Evolutionary conservation across 1,140 invertebrate species (phyloP).

Genomic region (Drosophila sp.): DNA sequence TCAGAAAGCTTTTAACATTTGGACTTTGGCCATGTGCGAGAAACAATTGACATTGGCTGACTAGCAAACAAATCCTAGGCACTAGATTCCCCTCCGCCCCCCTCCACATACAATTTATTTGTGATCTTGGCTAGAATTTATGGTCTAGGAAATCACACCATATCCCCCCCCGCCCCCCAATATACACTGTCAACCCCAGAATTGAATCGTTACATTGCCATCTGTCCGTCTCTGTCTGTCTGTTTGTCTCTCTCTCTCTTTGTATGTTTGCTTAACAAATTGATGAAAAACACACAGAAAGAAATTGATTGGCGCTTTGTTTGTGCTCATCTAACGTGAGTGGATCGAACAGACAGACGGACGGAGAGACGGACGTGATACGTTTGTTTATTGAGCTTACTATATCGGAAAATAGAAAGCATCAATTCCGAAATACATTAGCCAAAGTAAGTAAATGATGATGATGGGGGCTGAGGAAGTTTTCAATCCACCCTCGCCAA

Average conservation of each 20-base stretch:
- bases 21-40: constrained; percentile 10
- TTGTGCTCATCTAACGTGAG: constrained; percentile 28
- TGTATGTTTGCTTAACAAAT: constrained; percentile 53
- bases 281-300: constrained; percentile 30
- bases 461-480: not conserved
- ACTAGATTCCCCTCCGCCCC: constrained; percentile 5
- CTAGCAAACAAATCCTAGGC: constrained; percentile 24
- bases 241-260: not conserved
- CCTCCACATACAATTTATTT: constrained; percentile 5
- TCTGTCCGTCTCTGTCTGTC: not conserved
- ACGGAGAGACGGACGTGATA: not conserved
- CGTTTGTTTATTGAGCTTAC: constrained; percentile 9
- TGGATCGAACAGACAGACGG: constrained; percentile 21
- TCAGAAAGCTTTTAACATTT: constrained; percentile 35
- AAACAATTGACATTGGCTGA: constrained; percentile 36
- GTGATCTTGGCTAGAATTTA: constrained; percentile 35
- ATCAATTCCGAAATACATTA: constrained; percentile 6
- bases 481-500: constrained; percentile 20
- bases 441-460: not conserved
- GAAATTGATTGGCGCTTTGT: constrained; percentile 37
- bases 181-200: constrained; percentile 12
- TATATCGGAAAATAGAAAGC: not conserved
- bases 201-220: constrained; percentile 25
- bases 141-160: constrained; percentile 20
- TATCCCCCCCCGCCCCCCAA: not conserved